Evolutionary conservation across 1,140 invertebrate genomes (phyloP), one percentile per base, ranked within the genome.

Genomic region (Neodiprion pinetum): DNA sequence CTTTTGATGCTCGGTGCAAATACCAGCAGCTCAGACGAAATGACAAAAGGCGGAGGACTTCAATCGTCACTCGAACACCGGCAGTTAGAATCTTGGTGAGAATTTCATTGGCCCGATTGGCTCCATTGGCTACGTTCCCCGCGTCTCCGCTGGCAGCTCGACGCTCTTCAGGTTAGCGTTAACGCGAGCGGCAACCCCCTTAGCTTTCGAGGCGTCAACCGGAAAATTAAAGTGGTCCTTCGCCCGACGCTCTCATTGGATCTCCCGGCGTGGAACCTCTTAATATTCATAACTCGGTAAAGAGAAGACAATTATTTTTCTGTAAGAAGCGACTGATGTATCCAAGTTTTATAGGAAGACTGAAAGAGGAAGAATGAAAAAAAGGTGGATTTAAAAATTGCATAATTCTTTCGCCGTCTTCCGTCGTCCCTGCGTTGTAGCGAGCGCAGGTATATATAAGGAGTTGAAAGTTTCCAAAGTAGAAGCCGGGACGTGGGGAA

Each of bases 211-310:
- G 48, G 76, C 74, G 80, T 75, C 82, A 80, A 82, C 80, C 82
- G 82, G 81, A 84, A 84, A 84, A 84, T 84, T 84, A 81, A 77
- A 84, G 79, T 75, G 78, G 79, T 77, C 78, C 77, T 80, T 61
- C 53, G 11, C n/a, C 53, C 53, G n/a, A 61, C 53, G 11, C 53
- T 61, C 9, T 61, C 53, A 17, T 61, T 61, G n/a, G 28, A 40
- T 40, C 53, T 61, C 53, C n/a, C 9, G 11, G 5, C 53, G 53
- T 61, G n/a, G 53, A 61, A 14, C 53, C 53, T 61, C 53, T 61
- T 61, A 61, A 61, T 61, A 61, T 61, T 61, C 53, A 61, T 61
- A 61, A 61, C 53, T 9, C 53, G 9, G 53, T 61, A 61, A 61
- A 61, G 28, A 0, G 53, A 61, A 61, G 53, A 61, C 53, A 61